Percentiles rank a stretch among this genome's conserved stretches.
These are phyloP conservation scores for Amyelois transitella DNA, from an alignment of 1,140 invertebrate species.

Conservation along the genomic window DNA sequence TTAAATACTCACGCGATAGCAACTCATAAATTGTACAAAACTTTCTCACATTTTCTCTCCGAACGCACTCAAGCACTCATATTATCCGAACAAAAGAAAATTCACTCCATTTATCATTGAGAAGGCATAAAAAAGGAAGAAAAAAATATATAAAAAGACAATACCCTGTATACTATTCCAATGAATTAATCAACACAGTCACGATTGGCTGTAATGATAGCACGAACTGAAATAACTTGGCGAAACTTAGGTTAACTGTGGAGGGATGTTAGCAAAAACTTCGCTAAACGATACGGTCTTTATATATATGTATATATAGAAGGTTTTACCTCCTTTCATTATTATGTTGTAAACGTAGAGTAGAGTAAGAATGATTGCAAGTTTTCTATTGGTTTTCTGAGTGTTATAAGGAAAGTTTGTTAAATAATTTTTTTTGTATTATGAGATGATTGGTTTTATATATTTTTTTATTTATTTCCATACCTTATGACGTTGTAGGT, in stretches of 20 bases:
- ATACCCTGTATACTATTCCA: conserved; percentile 24
- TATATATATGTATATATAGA: conserved; percentile 31
- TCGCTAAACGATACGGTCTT: conserved; percentile 41
- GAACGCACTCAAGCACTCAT: neutral
- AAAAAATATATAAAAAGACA: too few relatives aligned
- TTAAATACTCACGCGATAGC: too few relatives aligned
- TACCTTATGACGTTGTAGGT: too few relatives aligned
- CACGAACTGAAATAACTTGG: conserved; percentile 44
- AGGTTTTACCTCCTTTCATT: conserved; percentile 22
- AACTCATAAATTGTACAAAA: too few relatives aligned
- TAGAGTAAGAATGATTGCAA: conserved; percentile 13
- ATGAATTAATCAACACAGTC: conserved; percentile 59
- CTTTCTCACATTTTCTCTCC: neutral
- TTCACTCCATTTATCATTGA: conserved; percentile 20
- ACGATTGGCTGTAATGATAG: conserved; percentile 52
- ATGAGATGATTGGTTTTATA: neutral
- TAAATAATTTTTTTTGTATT: neutral
- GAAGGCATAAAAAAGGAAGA: conserved; percentile 24
- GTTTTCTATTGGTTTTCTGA: neutral
- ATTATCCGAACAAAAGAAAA: conserved; percentile 18
- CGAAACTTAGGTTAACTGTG: conserved; percentile 21
- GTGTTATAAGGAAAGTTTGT: too few relatives aligned
- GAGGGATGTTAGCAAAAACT: conserved; percentile 31
- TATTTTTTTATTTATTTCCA: neutral
- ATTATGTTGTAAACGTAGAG: conserved; percentile 1